Base-by-base conservation (phyloP, 2,797 vertebrate species). In the Euthynnus affinis region DNA sequence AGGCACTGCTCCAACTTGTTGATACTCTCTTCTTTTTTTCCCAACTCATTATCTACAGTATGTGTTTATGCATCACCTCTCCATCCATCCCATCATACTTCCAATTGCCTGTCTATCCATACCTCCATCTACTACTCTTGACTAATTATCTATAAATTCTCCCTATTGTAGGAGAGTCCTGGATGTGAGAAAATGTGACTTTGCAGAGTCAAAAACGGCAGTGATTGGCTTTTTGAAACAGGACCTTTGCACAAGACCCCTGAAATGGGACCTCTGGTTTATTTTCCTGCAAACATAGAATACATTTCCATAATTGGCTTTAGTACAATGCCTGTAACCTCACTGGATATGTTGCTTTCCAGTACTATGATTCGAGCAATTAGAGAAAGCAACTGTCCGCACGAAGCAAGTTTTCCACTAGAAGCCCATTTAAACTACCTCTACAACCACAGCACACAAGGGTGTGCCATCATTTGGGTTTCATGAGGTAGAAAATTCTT, bases 381-480 rank as follows among this genome's bases (percentile, higher is more conserved):
- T 10, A 63, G 46, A 56, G 42, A 71, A 78, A 59, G 60, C 2
- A 67, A 34, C 22, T 53, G 22, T 67, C 40, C 4, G 0, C 32
- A n/a, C 22, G 29, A 18, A 20, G 55, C 22, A 59, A 46, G 2
- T 82, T 68, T 76, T 70, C 17, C 27, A 75, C 60, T 72, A 18
- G 23, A 67, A 17, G 29, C 10, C 67, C 8, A 76, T 73, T 78
- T 53, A 48, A 13, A 72, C 37, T 66, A 61, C 37, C 62, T 6
- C 46, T 42, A 27, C 46, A 49, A 60, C 15, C 46, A 53, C 25
- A 65, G 53, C n/a, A 27, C 57, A 66, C 37, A 9, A 44, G 25
- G 27, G 20, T 60, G 49, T 75, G 46, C 62, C 42, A 32, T 23
- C 53, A 72, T 63, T 46, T 46, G 6, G 3, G 12, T 1, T 42